Evolutionary conservation across 1,140 invertebrate genomes (phyloP).

Genomic region (Halesus radiatus): DNA sequence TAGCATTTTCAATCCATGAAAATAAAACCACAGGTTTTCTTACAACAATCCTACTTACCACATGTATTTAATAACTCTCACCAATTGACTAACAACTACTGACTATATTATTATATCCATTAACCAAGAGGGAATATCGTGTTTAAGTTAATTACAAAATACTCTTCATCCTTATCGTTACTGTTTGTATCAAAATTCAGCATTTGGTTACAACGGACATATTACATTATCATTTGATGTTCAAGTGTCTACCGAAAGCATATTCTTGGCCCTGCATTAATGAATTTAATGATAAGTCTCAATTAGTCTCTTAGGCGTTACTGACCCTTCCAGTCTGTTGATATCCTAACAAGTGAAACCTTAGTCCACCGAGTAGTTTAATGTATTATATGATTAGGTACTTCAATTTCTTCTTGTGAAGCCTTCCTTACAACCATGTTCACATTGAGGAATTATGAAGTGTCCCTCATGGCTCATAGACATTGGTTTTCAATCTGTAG

Average conservation of each 20-base stretch:
- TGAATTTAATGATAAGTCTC: not conserved
- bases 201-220: not conserved
- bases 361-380: not conserved
- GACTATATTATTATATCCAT: too few species aligned
- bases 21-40: too few species aligned
- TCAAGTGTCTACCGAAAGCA: not conserved
- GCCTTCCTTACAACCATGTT: not conserved
- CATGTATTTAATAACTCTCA: too few species aligned
- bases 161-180: too few species aligned
- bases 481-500: not conserved
- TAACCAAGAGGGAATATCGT: too few species aligned
- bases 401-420: not conserved
- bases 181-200: too few species aligned
- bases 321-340: conserved; percentile 7
- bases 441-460: conserved; percentile 6
- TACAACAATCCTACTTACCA: too few species aligned
- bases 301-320: conserved; percentile 10
- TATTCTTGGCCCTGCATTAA: not conserved
- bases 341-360: not conserved
- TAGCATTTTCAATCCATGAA: too few species aligned
- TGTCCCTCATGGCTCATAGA: not conserved
- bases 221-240: not conserved
- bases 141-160: too few species aligned
- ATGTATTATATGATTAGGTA: not conserved
- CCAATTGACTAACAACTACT: too few species aligned